phyloP scores from a whole-genome alignment of 2,888 invertebrate genomes.

The Thelaira solivaga region DNA sequence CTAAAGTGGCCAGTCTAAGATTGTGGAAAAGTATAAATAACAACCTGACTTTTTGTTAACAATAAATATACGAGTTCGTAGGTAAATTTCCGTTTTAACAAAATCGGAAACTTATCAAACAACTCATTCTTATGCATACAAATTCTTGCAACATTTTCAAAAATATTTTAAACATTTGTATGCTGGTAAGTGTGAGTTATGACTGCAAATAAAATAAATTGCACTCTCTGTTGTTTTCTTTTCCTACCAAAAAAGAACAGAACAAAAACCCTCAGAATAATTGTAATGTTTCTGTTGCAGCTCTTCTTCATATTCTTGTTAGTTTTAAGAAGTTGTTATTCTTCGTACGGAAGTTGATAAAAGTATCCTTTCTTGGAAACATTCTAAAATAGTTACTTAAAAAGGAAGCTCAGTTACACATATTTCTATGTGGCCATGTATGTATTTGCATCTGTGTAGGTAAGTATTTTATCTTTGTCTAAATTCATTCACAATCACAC shows the following conservation, averaged over 20 bases:
- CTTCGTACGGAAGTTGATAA: constrained; percentile 57
- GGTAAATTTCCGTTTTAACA: constrained; percentile 50
- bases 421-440: background rate
- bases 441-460: background rate
- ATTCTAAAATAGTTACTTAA: constrained; percentile 4
- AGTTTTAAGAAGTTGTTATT: constrained; percentile 29
- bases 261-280: constrained; percentile 23
- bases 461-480: constrained; percentile 29
- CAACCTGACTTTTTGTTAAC: constrained; percentile 9
- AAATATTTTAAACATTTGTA: constrained; percentile 6
- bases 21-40: constrained; percentile 6
- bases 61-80: too few species aligned
- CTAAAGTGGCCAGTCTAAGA: constrained; percentile 23
- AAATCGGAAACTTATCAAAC: constrained; percentile 60
- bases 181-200: constrained; percentile 33
- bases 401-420: constrained; percentile 26
- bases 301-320: constrained; percentile 23
- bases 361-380: constrained; percentile 43
- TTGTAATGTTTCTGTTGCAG: constrained; percentile 9
- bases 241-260: too few species aligned
- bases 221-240: constrained; percentile 26
- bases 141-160: constrained; percentile 19
- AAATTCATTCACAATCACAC: too few species aligned
- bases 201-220: constrained; percentile 54
- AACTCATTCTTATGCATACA: constrained; percentile 21